Base-by-base conservation (phyloP, 2,797 vertebrate genomes). In the Hydrolagus colliei region DNA sequence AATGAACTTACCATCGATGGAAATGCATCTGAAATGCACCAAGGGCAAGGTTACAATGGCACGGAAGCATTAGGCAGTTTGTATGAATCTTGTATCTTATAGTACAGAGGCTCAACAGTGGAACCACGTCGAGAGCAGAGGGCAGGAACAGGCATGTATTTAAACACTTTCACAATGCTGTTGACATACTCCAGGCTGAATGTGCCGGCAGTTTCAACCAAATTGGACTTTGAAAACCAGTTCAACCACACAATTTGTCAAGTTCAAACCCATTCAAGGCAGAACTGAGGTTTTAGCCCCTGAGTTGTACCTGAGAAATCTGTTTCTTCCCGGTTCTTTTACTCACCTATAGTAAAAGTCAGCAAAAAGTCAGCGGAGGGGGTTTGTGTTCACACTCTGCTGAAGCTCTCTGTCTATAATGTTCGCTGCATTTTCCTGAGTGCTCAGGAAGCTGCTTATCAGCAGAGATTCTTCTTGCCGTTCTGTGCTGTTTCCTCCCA, bases 401-500 rank as follows among this genome's bases (percentile, higher is more conserved):
- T 14, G 79, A 68, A 84, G 71, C 41, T 84, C 79, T 65, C 65
- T 71, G 65, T 27, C 79, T 84, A 41, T 67, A 68, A 68, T 71
- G 65, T 84, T 72, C 72, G 14, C 82, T 85, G 72, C 41, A 84
- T 71, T 84, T 84, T 41, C 79, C 79, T 71, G 41, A 86, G 63
- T 72, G 86, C 59, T 82, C 80, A 72, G 87, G 80, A 85, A 86
- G 79, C 82, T 85, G 85, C 86, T 61, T 76, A 86, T 86, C 86
- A 77, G 86, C 86, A 52, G 63, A 80, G 71, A 16, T n/a, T 71
- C 86, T 84, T 86, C 65, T 88, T 41, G 78, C 52, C 85, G 72
- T 86, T 87, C 79, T 78, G 59, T 65, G 73, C 87, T 86, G 86
- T 86, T 88, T 88, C 87, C 87, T 88, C 87, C 75, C 79, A 61